These are phyloP conservation scores for Echinops telfairi DNA, from an alignment of 2,113 vertebrate species.

Conservation along the genomic window DNA sequence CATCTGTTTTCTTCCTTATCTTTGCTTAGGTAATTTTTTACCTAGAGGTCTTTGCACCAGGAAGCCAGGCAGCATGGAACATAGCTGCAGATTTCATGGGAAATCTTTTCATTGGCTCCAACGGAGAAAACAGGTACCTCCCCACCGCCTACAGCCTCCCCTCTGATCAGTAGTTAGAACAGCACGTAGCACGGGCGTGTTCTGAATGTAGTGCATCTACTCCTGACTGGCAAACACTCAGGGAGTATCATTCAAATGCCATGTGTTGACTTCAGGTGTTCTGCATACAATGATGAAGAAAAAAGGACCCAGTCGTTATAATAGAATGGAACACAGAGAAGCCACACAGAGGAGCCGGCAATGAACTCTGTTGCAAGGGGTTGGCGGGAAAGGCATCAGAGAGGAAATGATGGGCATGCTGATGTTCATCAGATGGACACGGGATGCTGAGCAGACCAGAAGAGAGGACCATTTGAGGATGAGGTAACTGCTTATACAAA, in stretches of 20 bases:
- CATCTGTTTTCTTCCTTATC: neutral
- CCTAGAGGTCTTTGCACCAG: neutral
- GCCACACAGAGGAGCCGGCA: neutral
- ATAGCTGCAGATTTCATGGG: neutral
- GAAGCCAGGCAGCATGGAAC: neutral
- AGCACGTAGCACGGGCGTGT: neutral
- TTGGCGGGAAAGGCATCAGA: neutral
- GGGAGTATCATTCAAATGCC: neutral
- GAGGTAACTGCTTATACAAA: neutral
- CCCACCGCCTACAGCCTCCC: neutral
- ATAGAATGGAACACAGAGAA: neutral
- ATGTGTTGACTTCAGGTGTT: neutral
- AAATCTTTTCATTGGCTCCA: neutral
- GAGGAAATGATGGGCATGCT: neutral
- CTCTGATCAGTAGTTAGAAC: neutral
- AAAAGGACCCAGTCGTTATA: too few species aligned
- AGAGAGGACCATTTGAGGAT: neutral
- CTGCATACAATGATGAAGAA: neutral
- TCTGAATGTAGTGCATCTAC: fast-evolving
- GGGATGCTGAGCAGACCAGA: neutral
- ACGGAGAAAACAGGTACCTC: neutral
- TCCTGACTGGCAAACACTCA: neutral
- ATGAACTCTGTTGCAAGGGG: neutral
- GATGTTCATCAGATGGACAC: neutral
- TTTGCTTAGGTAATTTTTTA: neutral